Percentiles rank a stretch among this genome's conserved stretches.
Evolutionary conservation across 2,797 vertebrate genomes (phyloP).

Genomic region (Sebastes matsubarae): DNA sequence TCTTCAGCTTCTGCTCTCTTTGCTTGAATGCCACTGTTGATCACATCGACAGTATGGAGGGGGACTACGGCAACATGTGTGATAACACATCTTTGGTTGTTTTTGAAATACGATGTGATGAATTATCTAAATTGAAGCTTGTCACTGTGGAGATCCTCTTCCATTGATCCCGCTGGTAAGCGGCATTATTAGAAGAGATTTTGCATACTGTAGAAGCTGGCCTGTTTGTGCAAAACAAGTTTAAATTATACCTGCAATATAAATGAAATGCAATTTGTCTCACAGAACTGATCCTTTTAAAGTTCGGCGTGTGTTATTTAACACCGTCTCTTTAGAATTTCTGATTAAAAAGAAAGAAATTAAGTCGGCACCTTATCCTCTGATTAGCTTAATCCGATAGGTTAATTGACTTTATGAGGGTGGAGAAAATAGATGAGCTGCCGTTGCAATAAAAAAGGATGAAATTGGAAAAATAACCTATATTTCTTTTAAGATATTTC

Average conservation of each 20-base stretch:
- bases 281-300: slow-evolving; percentile 36
- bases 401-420: slow-evolving; percentile 83
- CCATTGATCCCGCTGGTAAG: slow-evolving; percentile 52
- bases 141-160: slow-evolving; percentile 45
- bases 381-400: slow-evolving; percentile 77
- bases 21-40: slow-evolving; percentile 63
- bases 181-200: slow-evolving; percentile 50
- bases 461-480: slow-evolving; percentile 85
- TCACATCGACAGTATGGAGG: slow-evolving; percentile 53
- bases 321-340: slow-evolving; percentile 51
- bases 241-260: slow-evolving; percentile 58
- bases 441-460: slow-evolving; percentile 75
- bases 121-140: slow-evolving; percentile 72
- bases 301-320: slow-evolving; percentile 48
- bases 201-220: background rate
- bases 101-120: slow-evolving; percentile 66
- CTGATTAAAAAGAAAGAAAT: slow-evolving; percentile 74
- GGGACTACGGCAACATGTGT: slow-evolving; percentile 36
- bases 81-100: slow-evolving; percentile 57
- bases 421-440: slow-evolving; percentile 60
- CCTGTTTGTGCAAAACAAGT: slow-evolving; percentile 48
- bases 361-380: slow-evolving; percentile 69
- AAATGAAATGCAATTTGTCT: slow-evolving; percentile 63
- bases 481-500: slow-evolving; percentile 86
- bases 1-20: slow-evolving; percentile 67